These are phyloP conservation scores for Rhineura floridana DNA, from an alignment of 2,113 vertebrate genomes.

Conservation along the genomic window DNA sequence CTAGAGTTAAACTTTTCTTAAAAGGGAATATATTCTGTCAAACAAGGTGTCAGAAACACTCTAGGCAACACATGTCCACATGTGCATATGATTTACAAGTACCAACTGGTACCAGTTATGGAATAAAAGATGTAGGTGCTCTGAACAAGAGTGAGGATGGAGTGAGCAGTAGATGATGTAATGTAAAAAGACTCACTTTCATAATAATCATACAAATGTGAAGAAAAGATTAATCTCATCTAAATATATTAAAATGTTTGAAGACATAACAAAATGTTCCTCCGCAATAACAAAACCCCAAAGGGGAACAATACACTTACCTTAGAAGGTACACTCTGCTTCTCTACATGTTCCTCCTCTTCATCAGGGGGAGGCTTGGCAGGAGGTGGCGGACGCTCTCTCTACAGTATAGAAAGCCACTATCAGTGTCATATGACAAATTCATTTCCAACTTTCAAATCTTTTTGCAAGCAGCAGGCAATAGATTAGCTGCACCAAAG, in stretches of 20 bases:
- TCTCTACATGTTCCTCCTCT: slow-evolving; percentile 82
- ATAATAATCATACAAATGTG: slow-evolving; percentile 10
- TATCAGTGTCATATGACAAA: background rate
- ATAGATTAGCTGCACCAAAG: background rate
- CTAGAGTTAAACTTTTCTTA: background rate
- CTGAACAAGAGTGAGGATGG: background rate
- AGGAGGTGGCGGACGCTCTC: slow-evolving; percentile 83
- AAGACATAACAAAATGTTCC: background rate
- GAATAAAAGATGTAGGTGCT: background rate
- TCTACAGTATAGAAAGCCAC: slow-evolving; percentile 69
- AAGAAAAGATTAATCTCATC: background rate
- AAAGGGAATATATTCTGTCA: background rate
- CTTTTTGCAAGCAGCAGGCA: background rate
- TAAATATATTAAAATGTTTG: background rate
- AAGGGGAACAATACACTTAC: slow-evolving; percentile 37
- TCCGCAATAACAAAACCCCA: background rate
- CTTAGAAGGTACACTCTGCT: slow-evolving; percentile 65
- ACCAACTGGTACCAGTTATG: slow-evolving; percentile 3
- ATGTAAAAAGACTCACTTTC: background rate
- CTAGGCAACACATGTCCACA: background rate
- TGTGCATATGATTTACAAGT: slow-evolving; percentile 1
- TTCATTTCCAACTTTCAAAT: background rate
- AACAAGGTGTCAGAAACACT: background rate
- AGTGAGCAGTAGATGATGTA: slow-evolving; percentile 29
- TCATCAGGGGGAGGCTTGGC: slow-evolving; percentile 84